These are phyloP conservation scores for Copsychus sechellarum DNA, from an alignment of 2,113 vertebrate species.

Conservation along the genomic window DNA sequence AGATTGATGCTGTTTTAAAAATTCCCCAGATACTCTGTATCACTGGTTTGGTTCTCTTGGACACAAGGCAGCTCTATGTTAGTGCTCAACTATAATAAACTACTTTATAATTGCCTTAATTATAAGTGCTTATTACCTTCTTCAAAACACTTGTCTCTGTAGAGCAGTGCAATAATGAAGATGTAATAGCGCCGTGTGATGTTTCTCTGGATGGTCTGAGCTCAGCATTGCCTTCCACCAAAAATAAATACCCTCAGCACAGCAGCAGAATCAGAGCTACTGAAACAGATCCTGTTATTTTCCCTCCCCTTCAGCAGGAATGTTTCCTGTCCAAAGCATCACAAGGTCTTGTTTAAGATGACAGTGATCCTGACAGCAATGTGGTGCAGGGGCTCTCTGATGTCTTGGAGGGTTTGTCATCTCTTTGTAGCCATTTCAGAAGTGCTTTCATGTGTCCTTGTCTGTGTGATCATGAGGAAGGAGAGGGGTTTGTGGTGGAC, in stretches of 20 bases:
- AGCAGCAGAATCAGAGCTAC: neutral
- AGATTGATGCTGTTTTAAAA: conserved; percentile 46
- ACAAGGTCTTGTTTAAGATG: neutral
- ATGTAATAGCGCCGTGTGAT: neutral
- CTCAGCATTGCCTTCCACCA: neutral
- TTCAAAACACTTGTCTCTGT: conserved; percentile 59
- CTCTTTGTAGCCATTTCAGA: neutral
- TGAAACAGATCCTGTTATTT: neutral
- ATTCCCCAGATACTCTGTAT: neutral
- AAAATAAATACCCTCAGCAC: neutral
- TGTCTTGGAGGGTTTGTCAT: neutral
- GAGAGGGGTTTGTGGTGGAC: neutral
- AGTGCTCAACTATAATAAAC: conserved; percentile 49
- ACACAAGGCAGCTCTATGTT: conserved; percentile 6
- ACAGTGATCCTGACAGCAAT: accelerated
- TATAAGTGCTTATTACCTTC: conserved; percentile 63
- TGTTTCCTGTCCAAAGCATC: neutral
- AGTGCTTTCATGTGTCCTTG: neutral
- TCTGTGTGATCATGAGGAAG: neutral
- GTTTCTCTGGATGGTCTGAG: conserved; percentile 9
- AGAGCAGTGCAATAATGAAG: conserved; percentile 43
- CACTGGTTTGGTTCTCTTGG: conserved; percentile 30
- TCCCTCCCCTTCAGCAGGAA: neutral
- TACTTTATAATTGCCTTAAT: conserved; percentile 66
- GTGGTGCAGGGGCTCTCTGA: neutral